Evolutionary conservation across 2,113 vertebrate species (phyloP), one percentile per base, ranked within the genome.

Genomic region (Dipodomys ordii): DNA sequence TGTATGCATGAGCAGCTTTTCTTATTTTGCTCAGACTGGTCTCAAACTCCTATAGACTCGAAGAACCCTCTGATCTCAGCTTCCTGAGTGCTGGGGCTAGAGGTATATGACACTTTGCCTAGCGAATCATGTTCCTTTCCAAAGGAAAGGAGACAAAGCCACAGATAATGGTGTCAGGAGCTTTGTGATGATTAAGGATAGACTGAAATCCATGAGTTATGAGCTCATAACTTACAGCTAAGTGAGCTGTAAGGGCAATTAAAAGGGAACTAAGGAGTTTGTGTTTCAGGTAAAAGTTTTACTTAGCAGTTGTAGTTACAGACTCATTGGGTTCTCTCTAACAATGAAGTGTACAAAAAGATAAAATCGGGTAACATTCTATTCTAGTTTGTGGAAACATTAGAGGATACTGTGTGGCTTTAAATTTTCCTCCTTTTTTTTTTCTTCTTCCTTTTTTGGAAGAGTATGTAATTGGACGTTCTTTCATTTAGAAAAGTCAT

Each of bases 251-350:
- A 27, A 79, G 32, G 28, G 60, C 67, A 53, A 44, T 15, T 79
- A 30, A 92, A 79, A 18, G 64, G 65, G 81, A 76, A 73, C 19
- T 30, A 18, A 76, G 32, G 15, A 62, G 13, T 57, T 49, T 73
- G 12, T 62, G 46, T 81, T 90, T 71, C 18, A 35, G 39, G 13
- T 22, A 46, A 73, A 83, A 18, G 18, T 27, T 83, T 92, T 79
- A 60, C n/a, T 92, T 46, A 73, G 92, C 80, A 85, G 85, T 69
- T 90, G 7, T 28, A 87, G 39, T 83, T 62, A 32, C 74, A 76
- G 77, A 94, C 91, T 44, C 25, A 30, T 28, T 32, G 84, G 25
- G n/a, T 30, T 94, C 35, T 44, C 94, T 72, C 91, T 60, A 78
- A 92, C 25, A 81, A 46, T 62, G 67, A 30, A 32, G 87, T 89